These are phyloP conservation scores for Acleris emargana DNA, from an alignment of 2,888 invertebrate genomes.

Conservation along the genomic window DNA sequence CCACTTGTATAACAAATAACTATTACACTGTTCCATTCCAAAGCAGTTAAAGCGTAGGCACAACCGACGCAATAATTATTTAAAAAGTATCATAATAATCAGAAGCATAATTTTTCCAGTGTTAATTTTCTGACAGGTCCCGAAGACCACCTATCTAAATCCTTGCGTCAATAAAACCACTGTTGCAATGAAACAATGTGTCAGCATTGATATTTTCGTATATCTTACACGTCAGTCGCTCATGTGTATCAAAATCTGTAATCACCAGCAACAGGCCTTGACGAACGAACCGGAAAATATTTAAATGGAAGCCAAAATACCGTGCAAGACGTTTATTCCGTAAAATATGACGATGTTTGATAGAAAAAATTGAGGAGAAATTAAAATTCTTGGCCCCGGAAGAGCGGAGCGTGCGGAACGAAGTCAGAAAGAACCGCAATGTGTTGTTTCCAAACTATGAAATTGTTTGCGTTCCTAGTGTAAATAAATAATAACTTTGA, in stretches of 20 bases:
- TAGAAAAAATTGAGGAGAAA: conserved; percentile 59
- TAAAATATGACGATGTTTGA: conserved; percentile 76
- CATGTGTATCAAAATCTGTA: conserved; percentile 66
- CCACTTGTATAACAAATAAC: no score
- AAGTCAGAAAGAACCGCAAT: conserved; percentile 53
- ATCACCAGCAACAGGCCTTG: conserved; percentile 73
- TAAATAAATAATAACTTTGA: conserved; percentile 26
- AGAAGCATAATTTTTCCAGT: no score
- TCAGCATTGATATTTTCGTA: conserved; percentile 1
- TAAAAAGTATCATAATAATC: no score
- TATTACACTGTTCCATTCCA: no score
- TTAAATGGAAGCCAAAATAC: conserved; percentile 80
- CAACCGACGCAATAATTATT: no score
- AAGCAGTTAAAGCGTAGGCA: no score
- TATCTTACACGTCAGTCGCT: conserved; percentile 39
- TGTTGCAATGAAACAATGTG: neutral
- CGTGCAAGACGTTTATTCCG: conserved; percentile 64
- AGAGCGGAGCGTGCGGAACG: conserved; percentile 67
- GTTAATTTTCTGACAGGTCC: no score
- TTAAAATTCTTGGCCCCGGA: conserved; percentile 73
- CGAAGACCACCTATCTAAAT: no score
- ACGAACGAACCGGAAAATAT: conserved; percentile 82
- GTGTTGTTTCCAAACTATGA: conserved; percentile 60
- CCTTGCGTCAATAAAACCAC: no score
- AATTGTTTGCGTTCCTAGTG: conserved; percentile 56